Percentiles rank a stretch among this genome's conserved stretches.
Evolutionary conservation across 2,113 vertebrate species (phyloP).

Genomic region (Epinephelus cyanopodus): DNA sequence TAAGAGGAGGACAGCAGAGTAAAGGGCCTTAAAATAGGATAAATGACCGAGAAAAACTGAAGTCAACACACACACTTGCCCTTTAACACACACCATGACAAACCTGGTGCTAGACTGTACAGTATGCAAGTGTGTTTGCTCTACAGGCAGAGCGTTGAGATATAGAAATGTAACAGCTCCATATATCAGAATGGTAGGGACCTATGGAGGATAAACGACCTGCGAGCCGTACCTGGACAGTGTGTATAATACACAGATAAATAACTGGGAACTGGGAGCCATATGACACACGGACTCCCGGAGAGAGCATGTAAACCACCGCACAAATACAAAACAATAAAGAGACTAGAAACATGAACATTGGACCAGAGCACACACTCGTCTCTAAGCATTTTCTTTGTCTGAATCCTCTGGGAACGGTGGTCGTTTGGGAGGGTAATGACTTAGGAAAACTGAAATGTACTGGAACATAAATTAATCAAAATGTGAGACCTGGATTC

Average conservation of each 20-base stretch:
- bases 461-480: slow-evolving; percentile 75
- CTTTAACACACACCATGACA: slow-evolving; percentile 48
- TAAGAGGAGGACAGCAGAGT: slow-evolving; percentile 66
- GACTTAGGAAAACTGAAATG: slow-evolving; percentile 72
- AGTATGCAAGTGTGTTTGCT: slow-evolving; percentile 45
- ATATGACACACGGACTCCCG: slow-evolving; percentile 34
- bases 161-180: slow-evolving; percentile 70
- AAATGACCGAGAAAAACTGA: slow-evolving; percentile 60
- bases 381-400: slow-evolving; percentile 53
- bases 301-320: slow-evolving; percentile 16
- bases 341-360: slow-evolving; percentile 41
- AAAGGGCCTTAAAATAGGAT: slow-evolving; percentile 73
- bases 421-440: slow-evolving; percentile 69
- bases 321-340: slow-evolving; percentile 22
- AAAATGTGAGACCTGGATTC: slow-evolving; percentile 51
- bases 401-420: slow-evolving; percentile 42
- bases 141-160: slow-evolving; percentile 50
- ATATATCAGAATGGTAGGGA: slow-evolving; percentile 66
- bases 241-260: slow-evolving; percentile 72
- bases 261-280: slow-evolving; percentile 62
- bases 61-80: slow-evolving; percentile 50
- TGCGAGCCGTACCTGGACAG: slow-evolving; percentile 61
- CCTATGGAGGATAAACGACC: slow-evolving; percentile 70
- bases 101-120: slow-evolving; percentile 21
- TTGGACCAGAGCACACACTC: slow-evolving; percentile 18